A percentile compares a stretch with the other conserved stretches of the same genome.
Evolutionary conservation across 1,140 invertebrate genomes (phyloP).

Genomic region (Harlomillsia oculata): DNA sequence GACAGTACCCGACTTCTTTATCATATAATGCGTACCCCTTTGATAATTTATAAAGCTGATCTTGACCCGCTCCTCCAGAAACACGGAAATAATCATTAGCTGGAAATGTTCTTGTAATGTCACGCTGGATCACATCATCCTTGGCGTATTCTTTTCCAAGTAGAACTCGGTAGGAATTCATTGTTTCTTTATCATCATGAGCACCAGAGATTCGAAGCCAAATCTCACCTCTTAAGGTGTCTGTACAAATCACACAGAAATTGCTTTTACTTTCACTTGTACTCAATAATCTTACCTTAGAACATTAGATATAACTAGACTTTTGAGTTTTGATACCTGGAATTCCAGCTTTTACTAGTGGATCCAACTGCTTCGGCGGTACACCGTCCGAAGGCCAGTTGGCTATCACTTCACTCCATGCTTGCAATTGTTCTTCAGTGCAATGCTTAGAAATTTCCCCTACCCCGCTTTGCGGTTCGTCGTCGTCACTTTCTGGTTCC

Average conservation of each 20-base stretch:
- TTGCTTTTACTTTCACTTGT: no score
- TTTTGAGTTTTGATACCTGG: no score
- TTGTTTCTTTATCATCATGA: constrained; percentile 69
- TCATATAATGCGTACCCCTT: constrained; percentile 97
- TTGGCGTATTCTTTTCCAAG: constrained; percentile 67
- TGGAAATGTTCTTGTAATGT: constrained; percentile 96
- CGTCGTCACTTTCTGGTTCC: constrained; percentile 59
- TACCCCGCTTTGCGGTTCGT: constrained; percentile 92
- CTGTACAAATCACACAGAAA: constrained; percentile 38
- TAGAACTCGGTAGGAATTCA: constrained; percentile 82
- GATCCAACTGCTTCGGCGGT: constrained; percentile 62
- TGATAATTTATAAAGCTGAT: constrained; percentile 87
- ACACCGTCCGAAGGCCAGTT: constrained; percentile 52
- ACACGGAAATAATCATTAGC: constrained; percentile 97
- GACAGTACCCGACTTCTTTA: constrained; percentile 95
- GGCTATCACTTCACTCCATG: constrained; percentile 81
- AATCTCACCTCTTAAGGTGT: constrained; percentile 90
- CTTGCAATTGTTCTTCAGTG: constrained; percentile 77
- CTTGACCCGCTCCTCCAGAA: constrained; percentile 80
- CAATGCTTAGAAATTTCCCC: constrained; percentile 95
- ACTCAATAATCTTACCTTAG: no score
- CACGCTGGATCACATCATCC: constrained; percentile 86
- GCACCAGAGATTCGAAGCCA: constrained; percentile 89
- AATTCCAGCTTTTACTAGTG: constrained; percentile 76
- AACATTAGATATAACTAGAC: no score